A percentile compares a stretch with the other conserved stretches of the same genome.
These are phyloP conservation scores for Sminthopsis crassicaudata DNA, from an alignment of 2,113 vertebrate species.

Conservation along the genomic window DNA sequence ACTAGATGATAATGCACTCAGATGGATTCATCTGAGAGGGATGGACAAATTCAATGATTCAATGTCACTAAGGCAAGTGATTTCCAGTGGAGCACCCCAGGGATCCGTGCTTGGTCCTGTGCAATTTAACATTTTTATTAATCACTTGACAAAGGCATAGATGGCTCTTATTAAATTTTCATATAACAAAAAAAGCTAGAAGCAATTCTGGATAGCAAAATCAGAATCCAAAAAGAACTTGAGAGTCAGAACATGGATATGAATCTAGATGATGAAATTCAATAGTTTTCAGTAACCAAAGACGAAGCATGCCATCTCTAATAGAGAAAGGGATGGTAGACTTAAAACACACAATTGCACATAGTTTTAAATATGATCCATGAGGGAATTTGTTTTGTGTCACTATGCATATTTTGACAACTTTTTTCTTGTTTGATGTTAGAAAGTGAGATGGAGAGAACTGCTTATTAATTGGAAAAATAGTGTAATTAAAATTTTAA, in stretches of 20 bases:
- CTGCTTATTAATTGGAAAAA: background rate
- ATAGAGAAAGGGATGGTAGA: background rate
- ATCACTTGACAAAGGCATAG: background rate
- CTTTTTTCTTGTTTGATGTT: background rate
- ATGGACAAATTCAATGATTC: background rate
- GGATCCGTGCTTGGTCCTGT: background rate
- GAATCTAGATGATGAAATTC: background rate
- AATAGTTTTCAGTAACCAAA: background rate
- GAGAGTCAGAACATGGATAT: background rate
- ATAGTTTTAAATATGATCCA: background rate
- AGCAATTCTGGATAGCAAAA: background rate
- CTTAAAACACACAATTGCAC: background rate
- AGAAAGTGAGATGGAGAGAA: background rate
- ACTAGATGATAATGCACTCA: background rate
- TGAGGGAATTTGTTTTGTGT: background rate
- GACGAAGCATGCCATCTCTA: background rate
- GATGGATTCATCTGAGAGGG: background rate
- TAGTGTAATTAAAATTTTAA: background rate
- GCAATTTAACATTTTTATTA: background rate
- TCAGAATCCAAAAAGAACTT: background rate
- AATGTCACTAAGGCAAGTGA: background rate
- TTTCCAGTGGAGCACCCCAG: background rate
- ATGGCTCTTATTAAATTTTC: background rate
- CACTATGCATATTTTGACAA: background rate
- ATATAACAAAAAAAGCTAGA: background rate